Evolutionary conservation across 2,113 vertebrate genomes (phyloP).

Genomic region (Manacus vitellinus): DNA sequence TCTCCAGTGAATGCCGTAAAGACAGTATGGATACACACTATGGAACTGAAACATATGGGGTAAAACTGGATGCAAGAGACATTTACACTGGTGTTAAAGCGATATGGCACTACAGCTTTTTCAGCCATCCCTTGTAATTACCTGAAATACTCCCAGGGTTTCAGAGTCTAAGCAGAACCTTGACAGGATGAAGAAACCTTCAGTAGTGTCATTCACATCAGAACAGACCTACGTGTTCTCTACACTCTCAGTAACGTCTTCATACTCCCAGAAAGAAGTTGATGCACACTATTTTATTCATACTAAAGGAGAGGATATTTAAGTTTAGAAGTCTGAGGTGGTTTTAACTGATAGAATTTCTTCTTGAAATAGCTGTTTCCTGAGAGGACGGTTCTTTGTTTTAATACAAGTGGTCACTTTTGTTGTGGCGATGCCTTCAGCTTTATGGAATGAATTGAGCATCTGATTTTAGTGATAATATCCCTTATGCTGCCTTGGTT

Average conservation of each 20-base stretch:
- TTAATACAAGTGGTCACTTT: not conserved
- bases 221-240: not conserved
- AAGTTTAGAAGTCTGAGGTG: not conserved
- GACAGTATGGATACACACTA: not conserved
- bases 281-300: not conserved
- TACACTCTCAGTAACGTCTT: not conserved
- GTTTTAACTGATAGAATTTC: not conserved
- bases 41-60: not conserved
- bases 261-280: not conserved
- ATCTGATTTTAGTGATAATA: not conserved
- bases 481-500: not conserved
- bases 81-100: not conserved
- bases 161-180: not conserved
- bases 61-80: not conserved
- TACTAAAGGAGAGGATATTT: not conserved
- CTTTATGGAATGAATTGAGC: not conserved
- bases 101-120: not conserved
- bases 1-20: accelerated
- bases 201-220: not conserved
- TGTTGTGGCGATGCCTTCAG: not conserved
- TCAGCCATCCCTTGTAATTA: not conserved
- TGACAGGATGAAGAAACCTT: not conserved
- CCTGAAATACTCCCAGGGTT: not conserved
- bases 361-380: not conserved
- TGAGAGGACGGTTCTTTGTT: not conserved